A percentile compares a stretch with the other conserved stretches of the same genome.
These are phyloP conservation scores for Hemibagrus guttatus DNA, from an alignment of 2,797 vertebrate species.

Conservation along the genomic window DNA sequence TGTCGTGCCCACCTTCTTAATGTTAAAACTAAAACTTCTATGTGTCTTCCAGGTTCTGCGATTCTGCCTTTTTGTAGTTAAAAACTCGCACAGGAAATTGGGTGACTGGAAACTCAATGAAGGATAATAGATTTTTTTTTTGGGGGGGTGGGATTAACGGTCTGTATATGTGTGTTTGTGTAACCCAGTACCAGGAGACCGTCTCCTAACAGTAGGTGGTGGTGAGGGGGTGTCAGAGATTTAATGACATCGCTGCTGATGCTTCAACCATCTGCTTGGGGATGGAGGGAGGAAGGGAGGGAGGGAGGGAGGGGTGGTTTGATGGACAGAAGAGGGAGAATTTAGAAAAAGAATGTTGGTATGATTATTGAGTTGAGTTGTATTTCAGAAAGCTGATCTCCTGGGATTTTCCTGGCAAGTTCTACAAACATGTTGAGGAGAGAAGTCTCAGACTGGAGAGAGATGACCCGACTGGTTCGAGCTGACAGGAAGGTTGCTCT, in stretches of 20 bases:
- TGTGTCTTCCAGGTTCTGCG: neutral
- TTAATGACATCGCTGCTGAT: slow-evolving; percentile 55
- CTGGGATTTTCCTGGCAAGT: neutral
- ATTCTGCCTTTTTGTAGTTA: too few relatives aligned
- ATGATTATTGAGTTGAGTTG: neutral
- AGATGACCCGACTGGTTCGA: neutral
- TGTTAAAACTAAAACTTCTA: neutral
- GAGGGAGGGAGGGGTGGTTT: neutral
- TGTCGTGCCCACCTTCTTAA: neutral
- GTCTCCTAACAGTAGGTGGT: slow-evolving; percentile 28
- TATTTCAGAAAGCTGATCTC: neutral
- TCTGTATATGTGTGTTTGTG: slow-evolving; percentile 15
- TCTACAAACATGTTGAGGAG: neutral
- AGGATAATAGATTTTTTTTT: neutral
- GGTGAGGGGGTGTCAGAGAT: slow-evolving; percentile 32
- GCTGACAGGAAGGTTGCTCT: neutral
- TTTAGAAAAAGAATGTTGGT: neutral
- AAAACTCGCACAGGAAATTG: neutral
- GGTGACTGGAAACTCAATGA: neutral
- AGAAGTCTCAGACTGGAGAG: neutral
- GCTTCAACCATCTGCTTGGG: slow-evolving; percentile 55
- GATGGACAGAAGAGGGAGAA: neutral
- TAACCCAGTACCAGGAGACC: slow-evolving; percentile 6
- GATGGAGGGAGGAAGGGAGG: neutral
- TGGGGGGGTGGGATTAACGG: too few relatives aligned